Percentiles rank a stretch among this genome's conserved stretches.
Conservation (phyloP, 2,797 vertebrate genomes). For the Hemitrygon akajei region DNA sequence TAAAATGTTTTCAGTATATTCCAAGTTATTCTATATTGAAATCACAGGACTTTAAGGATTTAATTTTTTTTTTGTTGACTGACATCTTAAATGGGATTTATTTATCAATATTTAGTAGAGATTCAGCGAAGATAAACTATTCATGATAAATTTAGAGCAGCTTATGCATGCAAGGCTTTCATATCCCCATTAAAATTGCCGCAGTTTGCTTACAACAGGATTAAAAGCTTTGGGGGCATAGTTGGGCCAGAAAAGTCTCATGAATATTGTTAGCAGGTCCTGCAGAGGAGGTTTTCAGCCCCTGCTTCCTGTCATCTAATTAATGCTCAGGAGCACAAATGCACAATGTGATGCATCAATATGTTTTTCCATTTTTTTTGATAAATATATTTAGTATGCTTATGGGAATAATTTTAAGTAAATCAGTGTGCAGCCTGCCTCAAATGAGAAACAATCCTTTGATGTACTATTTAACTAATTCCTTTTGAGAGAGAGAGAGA, state of each 20-base stretch:
- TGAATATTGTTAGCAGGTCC: not conserved
- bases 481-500: slow-evolving; percentile 18
- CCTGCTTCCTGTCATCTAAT: slow-evolving; percentile 8
- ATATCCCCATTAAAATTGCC: not conserved
- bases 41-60: not conserved
- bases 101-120: not conserved
- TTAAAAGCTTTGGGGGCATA: not conserved
- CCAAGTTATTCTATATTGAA: not conserved
- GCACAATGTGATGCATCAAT: slow-evolving; percentile 11
- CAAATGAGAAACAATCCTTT: slow-evolving; percentile 29
- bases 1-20: not conserved
- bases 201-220: not conserved
- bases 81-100: not conserved
- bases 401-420: slow-evolving; percentile 23
- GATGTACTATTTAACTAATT: slow-evolving; percentile 26
- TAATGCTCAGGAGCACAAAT: not conserved
- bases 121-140: not conserved
- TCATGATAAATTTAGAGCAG: not conserved
- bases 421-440: slow-evolving; percentile 3
- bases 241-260: not conserved
- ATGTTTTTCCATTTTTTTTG: slow-evolving; percentile 28
- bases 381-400: slow-evolving; percentile 30
- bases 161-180: slow-evolving; percentile 21
- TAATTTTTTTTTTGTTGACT: not conserved
- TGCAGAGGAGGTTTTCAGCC: not conserved